Percentiles rank a stretch among this genome's conserved stretches.
Conservation (phyloP, 2,797 vertebrate species). For the Peromyscus attwateri region DNA sequence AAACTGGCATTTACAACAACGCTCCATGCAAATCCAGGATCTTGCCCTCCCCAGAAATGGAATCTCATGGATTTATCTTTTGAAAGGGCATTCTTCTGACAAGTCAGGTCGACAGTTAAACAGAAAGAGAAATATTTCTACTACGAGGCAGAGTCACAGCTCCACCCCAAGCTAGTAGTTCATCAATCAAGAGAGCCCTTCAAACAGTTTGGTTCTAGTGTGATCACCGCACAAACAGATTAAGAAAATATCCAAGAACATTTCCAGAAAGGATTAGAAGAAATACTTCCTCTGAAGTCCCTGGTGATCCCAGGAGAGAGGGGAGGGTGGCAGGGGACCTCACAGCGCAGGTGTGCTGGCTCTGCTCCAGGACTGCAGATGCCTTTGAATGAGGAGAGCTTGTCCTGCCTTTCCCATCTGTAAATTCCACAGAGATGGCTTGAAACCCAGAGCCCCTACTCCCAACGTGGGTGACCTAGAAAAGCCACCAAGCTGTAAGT, state of each 20-base stretch:
- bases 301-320: neutral
- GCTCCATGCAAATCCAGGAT: conserved; percentile 70
- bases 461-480: conserved; percentile 41
- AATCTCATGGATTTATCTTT: conserved; percentile 77
- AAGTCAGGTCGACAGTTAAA: conserved; percentile 77
- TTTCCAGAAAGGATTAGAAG: conserved; percentile 77
- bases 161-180: conserved; percentile 49
- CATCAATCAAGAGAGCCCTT: conserved; percentile 48
- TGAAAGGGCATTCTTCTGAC: conserved; percentile 75
- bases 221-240: conserved; percentile 58
- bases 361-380: conserved; percentile 50
- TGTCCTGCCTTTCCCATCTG: neutral
- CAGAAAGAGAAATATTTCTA: conserved; percentile 80
- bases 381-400: conserved; percentile 54
- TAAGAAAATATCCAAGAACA: conserved; percentile 73
- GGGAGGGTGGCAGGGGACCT: neutral
- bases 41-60: conserved; percentile 65
- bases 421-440: neutral
- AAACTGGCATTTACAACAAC: conserved; percentile 83
- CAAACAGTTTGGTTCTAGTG: conserved; percentile 45
- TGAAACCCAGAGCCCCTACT: conserved; percentile 40
- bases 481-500: conserved; percentile 3
- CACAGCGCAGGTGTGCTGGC: conserved; percentile 75
- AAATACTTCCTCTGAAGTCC: conserved; percentile 72
- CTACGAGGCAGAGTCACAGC: conserved; percentile 64